Evolutionary conservation across 2,113 vertebrate species (phyloP), one percentile per base, ranked within the genome.

Genomic region (Gobio gobio): DNA sequence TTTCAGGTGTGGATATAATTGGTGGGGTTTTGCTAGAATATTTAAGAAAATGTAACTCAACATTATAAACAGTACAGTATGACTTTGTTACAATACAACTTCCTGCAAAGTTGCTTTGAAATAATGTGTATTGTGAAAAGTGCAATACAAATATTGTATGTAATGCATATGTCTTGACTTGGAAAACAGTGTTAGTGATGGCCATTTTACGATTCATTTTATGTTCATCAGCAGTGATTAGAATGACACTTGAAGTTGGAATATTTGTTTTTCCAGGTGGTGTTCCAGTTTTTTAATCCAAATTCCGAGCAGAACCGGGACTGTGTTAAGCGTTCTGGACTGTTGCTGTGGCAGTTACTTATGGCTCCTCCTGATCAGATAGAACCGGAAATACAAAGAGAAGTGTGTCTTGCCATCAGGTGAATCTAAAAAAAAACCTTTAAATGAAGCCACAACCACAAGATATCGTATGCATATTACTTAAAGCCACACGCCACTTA

Each of bases 321-420:
- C 82, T 98, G 96, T 81, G 94, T 99, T 80, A 95, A 96, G 26
- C 95, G 97, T 8, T 96, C 98, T 0, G 96, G 97, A 56, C 92
- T 98, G 0, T 93, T 99, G 68, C 95, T 99, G 56, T 99, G 98
- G 98, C 98, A 99, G 92, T 92, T 99, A 26, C 92, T 99, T 51
- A 99, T 99, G 97, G 97, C 97, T 76, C 98, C 98, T 3, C 94
- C 95, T 47, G 97, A 97, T 93, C 97, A 99, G 91, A 98, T 99
- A 85, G 97, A 97, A 89, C 90, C 94, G 79, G 97, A 98, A 91
- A 98, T 99, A 88, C 98, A 99, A 93, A 96, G 93, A 90, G 98
- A 99, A 88, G 98, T 99, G 91, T 99, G 98, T 83, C 91, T 99
- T 85, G 98, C 98, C 51, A 99, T 99, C 91, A 99, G 98, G 98